Evolutionary conservation across 1,140 invertebrate species (phyloP).

Genomic region (Drosophila miranda): DNA sequence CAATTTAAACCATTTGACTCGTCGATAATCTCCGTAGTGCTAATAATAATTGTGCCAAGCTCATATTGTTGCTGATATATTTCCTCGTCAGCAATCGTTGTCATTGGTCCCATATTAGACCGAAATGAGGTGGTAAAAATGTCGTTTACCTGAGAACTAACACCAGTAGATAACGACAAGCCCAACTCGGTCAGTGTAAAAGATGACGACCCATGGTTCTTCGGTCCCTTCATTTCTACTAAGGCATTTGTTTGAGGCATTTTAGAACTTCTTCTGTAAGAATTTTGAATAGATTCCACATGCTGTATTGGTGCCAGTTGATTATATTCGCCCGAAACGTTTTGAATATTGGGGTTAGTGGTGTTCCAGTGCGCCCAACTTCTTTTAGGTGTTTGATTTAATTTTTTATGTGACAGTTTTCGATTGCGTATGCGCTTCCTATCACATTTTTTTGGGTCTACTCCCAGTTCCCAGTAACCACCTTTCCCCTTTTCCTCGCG

Average conservation of each 20-base stretch:
- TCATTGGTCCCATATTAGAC: slow-evolving; percentile 1
- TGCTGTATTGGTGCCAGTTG: neutral
- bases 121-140: neutral
- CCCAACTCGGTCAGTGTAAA: slow-evolving; percentile 10
- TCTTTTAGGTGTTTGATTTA: slow-evolving; percentile 1
- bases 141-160: neutral
- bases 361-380: neutral
- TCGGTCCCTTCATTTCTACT: neutral
- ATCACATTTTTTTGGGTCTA: slow-evolving; percentile 76
- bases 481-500: slow-evolving; percentile 80
- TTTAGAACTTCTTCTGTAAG: slow-evolving; percentile 2
- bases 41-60: slow-evolving; percentile 54
- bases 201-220: neutral
- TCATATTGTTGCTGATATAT: slow-evolving; percentile 45
- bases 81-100: slow-evolving; percentile 9
- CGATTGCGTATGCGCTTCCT: slow-evolving; percentile 76
- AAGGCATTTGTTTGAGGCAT: neutral
- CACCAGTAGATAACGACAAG: slow-evolving; percentile 5
- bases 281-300: neutral
- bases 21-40: slow-evolving; percentile 26
- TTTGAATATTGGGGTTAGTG: neutral
- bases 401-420: slow-evolving; percentile 42
- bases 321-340: neutral
- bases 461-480: slow-evolving; percentile 79
- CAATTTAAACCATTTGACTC: slow-evolving; percentile 26